phyloP scores from a whole-genome alignment of 2,113 vertebrate species.

The Trichechus manatus region DNA sequence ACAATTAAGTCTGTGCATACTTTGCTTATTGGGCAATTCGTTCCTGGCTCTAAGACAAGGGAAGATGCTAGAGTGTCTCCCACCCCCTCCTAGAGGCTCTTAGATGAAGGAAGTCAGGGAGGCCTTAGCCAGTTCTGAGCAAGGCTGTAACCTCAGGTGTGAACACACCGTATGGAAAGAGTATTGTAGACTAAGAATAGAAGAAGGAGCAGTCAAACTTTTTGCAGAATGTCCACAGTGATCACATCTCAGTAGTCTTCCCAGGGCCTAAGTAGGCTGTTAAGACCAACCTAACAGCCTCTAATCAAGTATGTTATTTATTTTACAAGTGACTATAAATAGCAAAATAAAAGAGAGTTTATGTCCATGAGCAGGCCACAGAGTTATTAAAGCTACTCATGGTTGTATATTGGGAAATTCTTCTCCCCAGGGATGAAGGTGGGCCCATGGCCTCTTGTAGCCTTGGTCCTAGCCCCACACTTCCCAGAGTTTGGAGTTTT shows the following conservation, averaged over 20 bases:
- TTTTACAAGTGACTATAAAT: conserved; percentile 74
- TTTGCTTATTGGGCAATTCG: no score
- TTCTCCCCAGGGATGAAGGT: background rate
- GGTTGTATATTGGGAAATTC: background rate
- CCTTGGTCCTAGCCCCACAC: background rate
- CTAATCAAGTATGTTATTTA: conserved; percentile 72
- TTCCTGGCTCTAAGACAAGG: background rate
- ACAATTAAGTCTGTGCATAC: no score
- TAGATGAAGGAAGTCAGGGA: background rate
- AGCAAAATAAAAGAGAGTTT: conserved; percentile 73
- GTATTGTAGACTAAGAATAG: no score
- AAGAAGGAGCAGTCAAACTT: background rate
- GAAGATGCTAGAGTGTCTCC: background rate
- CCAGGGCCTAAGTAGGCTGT: conserved; percentile 17
- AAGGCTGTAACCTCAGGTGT: background rate
- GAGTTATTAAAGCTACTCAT: conserved; percentile 54
- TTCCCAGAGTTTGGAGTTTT: background rate
- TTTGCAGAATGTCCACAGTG: background rate
- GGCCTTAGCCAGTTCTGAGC: background rate
- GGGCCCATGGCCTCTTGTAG: background rate
- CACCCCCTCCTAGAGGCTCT: background rate
- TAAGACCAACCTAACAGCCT: conserved; percentile 60
- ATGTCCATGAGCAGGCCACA: conserved; percentile 4
- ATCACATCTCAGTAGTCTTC: background rate
- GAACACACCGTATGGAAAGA: rapidly evolving